phyloP scores from a whole-genome alignment of 2,888 invertebrate species.

The Vesta saturnalis region DNA sequence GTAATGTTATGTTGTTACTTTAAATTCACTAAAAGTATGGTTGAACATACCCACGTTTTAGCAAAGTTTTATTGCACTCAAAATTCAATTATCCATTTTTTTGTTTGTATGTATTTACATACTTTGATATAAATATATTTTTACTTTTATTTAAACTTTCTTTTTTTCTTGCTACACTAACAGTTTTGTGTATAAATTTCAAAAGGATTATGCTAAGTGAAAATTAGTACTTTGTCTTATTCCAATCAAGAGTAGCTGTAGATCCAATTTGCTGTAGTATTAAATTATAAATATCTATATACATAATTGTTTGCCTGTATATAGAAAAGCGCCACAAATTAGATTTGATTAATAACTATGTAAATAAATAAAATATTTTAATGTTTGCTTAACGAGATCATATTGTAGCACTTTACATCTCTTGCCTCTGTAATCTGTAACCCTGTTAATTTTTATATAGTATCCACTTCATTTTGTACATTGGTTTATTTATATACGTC shows the following conservation, averaged over 20 bases:
- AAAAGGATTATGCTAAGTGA: conserved; percentile 32
- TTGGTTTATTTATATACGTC: conserved; percentile 37
- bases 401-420: conserved; percentile 45
- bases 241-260: conserved; percentile 30
- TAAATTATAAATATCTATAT: conserved; percentile 27
- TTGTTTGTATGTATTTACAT: conserved; percentile 59
- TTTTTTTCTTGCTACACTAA: conserved; percentile 45
- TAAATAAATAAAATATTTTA: conserved; percentile 37
- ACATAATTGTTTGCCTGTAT: conserved; percentile 41
- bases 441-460: conserved; percentile 40
- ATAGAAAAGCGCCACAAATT: conserved; percentile 40
- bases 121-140: conserved; percentile 60
- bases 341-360: conserved; percentile 32
- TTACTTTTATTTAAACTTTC: conserved; percentile 54
- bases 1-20: conserved; percentile 26
- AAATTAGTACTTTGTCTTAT: conserved; percentile 29
- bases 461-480: conserved; percentile 49
- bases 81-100: conserved; percentile 48
- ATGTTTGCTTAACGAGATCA: conserved; percentile 43
- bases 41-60: conserved; percentile 56
- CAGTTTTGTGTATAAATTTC: conserved; percentile 29
- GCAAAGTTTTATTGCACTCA: conserved; percentile 51
- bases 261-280: conserved; percentile 30
- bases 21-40: conserved; percentile 52
- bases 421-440: conserved; percentile 56